Evolutionary conservation across 1,140 invertebrate genomes (phyloP).

Genomic region (Micrasema longulum): DNA sequence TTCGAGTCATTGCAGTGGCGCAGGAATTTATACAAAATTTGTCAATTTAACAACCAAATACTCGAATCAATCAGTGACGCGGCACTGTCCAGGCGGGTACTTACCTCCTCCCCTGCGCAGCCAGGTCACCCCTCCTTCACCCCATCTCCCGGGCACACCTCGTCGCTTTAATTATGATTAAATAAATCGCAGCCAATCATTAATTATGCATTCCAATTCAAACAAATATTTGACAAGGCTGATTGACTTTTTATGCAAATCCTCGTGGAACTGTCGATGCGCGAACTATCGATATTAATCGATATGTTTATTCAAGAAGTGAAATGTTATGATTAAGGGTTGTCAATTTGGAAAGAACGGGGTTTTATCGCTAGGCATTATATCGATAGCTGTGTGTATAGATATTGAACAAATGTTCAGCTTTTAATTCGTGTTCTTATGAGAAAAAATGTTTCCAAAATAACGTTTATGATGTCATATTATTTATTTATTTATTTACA

Average conservation of each 20-base stretch:
- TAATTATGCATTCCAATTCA: conserved; percentile 48
- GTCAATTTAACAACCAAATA: conserved; percentile 53
- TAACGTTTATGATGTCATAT: too few species aligned
- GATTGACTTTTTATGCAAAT: conserved; percentile 48
- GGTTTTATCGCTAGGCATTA: too few species aligned
- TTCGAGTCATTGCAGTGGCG: conserved; percentile 14
- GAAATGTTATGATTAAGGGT: too few species aligned
- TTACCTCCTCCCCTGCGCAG: background rate
- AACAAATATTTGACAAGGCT: conserved; percentile 46
- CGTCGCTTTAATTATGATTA: conserved; percentile 52
- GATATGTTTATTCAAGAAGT: conserved; percentile 7
- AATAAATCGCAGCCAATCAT: conserved; percentile 49
- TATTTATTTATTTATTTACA: too few species aligned
- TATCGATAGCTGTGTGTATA: too few species aligned
- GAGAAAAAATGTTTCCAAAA: too few species aligned
- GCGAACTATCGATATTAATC: conserved; percentile 35
- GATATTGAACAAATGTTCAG: too few species aligned
- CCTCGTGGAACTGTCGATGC: conserved; percentile 17
- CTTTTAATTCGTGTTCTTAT: too few species aligned
- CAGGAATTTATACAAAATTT: conserved; percentile 21
- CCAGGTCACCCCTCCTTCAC: background rate
- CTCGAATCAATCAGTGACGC: conserved; percentile 40
- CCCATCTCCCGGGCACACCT: conserved; percentile 2
- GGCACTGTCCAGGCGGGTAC: background rate
- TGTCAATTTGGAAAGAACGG: too few species aligned